Conservation (phyloP, 2,113 vertebrate genomes). For the Symphodus melops region DNA sequence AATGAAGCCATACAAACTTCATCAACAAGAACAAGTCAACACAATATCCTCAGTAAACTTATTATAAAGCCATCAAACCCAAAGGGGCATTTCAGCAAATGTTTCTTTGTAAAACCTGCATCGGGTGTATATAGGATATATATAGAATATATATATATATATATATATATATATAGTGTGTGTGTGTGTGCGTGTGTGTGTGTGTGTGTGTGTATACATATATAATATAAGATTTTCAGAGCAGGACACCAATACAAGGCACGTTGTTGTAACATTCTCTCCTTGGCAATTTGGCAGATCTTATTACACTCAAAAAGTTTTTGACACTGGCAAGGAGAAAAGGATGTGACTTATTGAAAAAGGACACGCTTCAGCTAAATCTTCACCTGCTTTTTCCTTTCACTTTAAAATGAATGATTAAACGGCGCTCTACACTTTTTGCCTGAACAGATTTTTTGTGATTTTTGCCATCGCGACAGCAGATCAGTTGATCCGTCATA, state of each 20-base stretch:
- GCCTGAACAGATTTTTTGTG: constrained; percentile 26
- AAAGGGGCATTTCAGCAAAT: constrained; percentile 31
- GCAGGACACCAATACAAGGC: background rate
- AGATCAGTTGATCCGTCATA: constrained; percentile 34
- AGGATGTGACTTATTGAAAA: constrained; percentile 29
- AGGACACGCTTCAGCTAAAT: constrained; percentile 18
- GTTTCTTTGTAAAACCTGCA: background rate
- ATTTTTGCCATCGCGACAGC: constrained; percentile 37
- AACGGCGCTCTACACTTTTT: constrained; percentile 6
- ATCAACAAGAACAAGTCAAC: constrained; percentile 12
- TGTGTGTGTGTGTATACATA: too few relatives aligned
- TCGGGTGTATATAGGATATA: too few relatives aligned
- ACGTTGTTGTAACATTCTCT: background rate
- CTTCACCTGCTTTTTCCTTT: background rate
- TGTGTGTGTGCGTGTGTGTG: too few relatives aligned
- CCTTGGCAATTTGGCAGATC: constrained; percentile 30
- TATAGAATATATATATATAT: too few relatives aligned
- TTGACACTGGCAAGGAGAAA: constrained; percentile 8
- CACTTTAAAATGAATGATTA: constrained; percentile 17
- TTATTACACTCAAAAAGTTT: constrained; percentile 20
- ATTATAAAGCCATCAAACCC: constrained; percentile 43
- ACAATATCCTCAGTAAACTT: constrained; percentile 16
- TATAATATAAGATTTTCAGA: too few relatives aligned
- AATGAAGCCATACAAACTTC: background rate
- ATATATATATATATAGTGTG: too few relatives aligned